Conservation (phyloP, 2,888 invertebrate genomes). For the Zeuzera pyrina region DNA sequence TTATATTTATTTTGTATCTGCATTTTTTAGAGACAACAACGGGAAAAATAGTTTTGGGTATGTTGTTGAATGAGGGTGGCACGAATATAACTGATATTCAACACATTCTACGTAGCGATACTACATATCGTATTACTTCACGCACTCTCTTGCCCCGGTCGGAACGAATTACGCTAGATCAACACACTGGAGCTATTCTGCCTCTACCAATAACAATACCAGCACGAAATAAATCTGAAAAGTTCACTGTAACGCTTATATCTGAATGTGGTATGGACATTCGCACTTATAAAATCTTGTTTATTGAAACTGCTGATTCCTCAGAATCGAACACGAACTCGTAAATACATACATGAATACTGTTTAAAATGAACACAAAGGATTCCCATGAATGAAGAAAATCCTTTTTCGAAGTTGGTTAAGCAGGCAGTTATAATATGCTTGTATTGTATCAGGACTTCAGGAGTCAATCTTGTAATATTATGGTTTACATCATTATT, state of each 20-base stretch:
- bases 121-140: conserved; percentile 38
- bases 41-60: conserved; percentile 45
- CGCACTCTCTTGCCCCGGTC: conserved; percentile 32
- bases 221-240: conserved; percentile 35
- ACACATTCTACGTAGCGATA: conserved; percentile 43
- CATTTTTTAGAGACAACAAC: conserved; percentile 49
- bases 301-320: conserved; percentile 27
- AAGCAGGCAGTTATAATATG: too few species aligned
- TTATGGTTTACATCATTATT: too few species aligned
- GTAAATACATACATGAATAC: too few species aligned
- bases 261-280: conserved; percentile 62
- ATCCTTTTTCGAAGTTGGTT: too few species aligned
- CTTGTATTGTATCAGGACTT: too few species aligned
- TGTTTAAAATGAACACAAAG: too few species aligned
- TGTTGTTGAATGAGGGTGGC: conserved; percentile 51
- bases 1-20: too few species aligned
- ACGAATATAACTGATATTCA: conserved; percentile 46
- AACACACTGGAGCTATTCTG: conserved; percentile 36
- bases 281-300: conserved; percentile 49
- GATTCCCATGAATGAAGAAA: too few species aligned
- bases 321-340: conserved; percentile 11
- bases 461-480: too few species aligned
- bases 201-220: conserved; percentile 43
- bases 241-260: conserved; percentile 46
- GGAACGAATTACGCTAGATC: conserved; percentile 35